These are phyloP conservation scores for Phoeniculus purpureus DNA, from an alignment of 2,797 vertebrate genomes.

Conservation along the genomic window DNA sequence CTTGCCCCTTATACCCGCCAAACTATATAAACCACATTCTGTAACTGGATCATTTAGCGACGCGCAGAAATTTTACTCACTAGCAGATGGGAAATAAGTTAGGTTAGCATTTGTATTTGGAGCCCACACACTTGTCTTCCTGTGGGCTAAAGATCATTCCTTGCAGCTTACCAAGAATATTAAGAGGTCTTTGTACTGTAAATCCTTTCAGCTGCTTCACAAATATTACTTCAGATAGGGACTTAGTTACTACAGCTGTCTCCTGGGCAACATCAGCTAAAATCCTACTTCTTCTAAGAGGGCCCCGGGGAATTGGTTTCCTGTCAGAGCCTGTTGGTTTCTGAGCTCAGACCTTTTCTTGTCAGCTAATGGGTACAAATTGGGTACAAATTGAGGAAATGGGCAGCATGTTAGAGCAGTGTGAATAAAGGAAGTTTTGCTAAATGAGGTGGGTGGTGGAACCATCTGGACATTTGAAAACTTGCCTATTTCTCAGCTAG, in stretches of 20 bases:
- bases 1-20: not conserved
- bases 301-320: constrained; percentile 42
- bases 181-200: constrained; percentile 40
- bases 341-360: constrained; percentile 62
- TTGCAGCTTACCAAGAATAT: constrained; percentile 1
- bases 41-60: not conserved
- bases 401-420: constrained; percentile 58
- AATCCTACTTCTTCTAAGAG: constrained; percentile 51
- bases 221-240: constrained; percentile 15
- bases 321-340: constrained; percentile 66
- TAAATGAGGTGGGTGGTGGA: constrained; percentile 70
- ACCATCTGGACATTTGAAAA: constrained; percentile 74
- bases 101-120: not conserved
- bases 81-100: not conserved
- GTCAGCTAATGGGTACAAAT: constrained; percentile 70
- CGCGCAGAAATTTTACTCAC: not conserved
- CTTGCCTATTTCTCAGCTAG: constrained; percentile 68
- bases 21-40: not conserved
- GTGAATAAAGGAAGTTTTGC: constrained; percentile 69
- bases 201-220: constrained; percentile 39
- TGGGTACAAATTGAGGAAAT: constrained; percentile 72
- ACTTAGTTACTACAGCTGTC: constrained; percentile 38
- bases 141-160: not conserved
- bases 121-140: rapidly evolving
- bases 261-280: constrained; percentile 65